These are phyloP conservation scores for Drosophila kurseongensis DNA, from an alignment of 1,140 invertebrate genomes.

Conservation along the genomic window DNA sequence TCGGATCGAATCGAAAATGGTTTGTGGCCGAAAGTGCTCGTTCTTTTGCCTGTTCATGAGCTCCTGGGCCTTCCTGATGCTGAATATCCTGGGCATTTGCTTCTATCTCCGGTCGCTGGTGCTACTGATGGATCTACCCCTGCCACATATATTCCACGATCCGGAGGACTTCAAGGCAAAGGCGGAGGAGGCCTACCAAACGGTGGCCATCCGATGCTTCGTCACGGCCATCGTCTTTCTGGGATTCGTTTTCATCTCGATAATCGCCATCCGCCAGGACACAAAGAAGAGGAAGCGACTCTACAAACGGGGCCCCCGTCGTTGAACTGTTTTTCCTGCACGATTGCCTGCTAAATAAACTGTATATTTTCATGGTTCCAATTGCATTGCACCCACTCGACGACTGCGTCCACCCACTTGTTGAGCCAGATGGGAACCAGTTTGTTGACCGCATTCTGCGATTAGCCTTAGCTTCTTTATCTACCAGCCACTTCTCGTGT, in stretches of 20 bases:
- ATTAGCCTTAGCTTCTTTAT: conserved; percentile 75
- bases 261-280: conserved; percentile 7
- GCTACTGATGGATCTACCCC: conserved; percentile 15
- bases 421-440: conserved; percentile 54
- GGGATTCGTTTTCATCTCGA: conserved; percentile 19
- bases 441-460: conserved; percentile 78
- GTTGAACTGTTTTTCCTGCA: background rate
- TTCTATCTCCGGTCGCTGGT: conserved; percentile 15
- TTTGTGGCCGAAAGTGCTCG: conserved; percentile 42
- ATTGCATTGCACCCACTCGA: conserved; percentile 33
- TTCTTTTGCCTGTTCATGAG: conserved; percentile 54
- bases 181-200: conserved; percentile 11
- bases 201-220: conserved; percentile 44
- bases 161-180: conserved; percentile 18
- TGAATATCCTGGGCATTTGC: conserved; percentile 45
- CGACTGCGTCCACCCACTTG: conserved; percentile 31
- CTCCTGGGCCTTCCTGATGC: conserved; percentile 56
- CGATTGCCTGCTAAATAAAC: conserved; percentile 22
- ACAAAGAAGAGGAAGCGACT: conserved; percentile 20
- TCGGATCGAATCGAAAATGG: conserved; percentile 18
- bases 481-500: conserved; percentile 30
- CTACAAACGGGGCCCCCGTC: background rate
- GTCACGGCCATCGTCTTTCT: conserved; percentile 28
- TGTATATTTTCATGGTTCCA: conserved; percentile 17
- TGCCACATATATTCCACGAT: background rate